phyloP scores from a whole-genome alignment of 2,797 vertebrate genomes.

The Poeciliopsis presidionis region DNA sequence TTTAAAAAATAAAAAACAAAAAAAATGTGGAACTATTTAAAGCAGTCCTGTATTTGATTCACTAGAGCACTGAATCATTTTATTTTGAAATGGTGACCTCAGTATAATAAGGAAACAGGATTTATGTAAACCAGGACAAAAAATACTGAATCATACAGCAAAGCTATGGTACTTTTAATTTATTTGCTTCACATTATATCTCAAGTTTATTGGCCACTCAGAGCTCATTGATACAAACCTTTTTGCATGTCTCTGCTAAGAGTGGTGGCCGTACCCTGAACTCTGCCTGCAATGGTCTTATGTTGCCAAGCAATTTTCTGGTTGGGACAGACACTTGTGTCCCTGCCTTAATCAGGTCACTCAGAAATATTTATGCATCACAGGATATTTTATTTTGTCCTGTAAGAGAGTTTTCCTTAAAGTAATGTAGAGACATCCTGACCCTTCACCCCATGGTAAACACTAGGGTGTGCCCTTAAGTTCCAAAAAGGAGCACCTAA shows the following conservation, averaged over 20 bases:
- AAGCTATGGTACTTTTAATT: neutral
- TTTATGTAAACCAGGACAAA: neutral
- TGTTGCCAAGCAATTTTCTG: conserved; percentile 1
- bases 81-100: neutral
- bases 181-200: neutral
- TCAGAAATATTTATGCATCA: neutral
- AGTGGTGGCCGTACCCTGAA: neutral
- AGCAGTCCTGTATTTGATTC: neutral
- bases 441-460: neutral
- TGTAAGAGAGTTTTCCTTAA: neutral
- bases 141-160: neutral
- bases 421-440: no score
- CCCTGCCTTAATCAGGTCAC: neutral
- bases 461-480: neutral
- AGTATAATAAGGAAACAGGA: neutral
- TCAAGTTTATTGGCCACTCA: neutral
- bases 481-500: neutral
- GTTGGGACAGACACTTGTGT: neutral
- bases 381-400: neutral
- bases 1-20: neutral
- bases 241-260: neutral
- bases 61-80: neutral
- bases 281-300: neutral
- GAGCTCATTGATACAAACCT: neutral
- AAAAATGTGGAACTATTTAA: neutral